Evolutionary conservation across 2,113 vertebrate species (phyloP).

Genomic region (Pyxicephalus adspersus): DNA sequence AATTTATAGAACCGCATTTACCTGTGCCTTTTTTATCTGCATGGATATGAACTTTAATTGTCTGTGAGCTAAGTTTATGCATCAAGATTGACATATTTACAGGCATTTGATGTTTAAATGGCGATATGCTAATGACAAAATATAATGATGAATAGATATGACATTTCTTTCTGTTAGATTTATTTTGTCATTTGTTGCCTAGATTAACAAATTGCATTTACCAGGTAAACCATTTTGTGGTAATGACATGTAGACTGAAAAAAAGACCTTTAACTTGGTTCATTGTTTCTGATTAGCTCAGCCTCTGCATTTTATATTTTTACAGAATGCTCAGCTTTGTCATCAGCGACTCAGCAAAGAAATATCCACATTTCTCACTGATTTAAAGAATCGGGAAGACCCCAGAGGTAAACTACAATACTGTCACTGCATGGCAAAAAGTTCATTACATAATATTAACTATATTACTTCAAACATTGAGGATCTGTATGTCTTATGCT

Average conservation of each 20-base stretch:
- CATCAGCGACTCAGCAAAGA: slow-evolving; percentile 84
- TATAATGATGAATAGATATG: neutral
- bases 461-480: too few species aligned
- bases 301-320: slow-evolving; percentile 56
- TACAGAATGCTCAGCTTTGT: slow-evolving; percentile 82
- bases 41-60: too few species aligned
- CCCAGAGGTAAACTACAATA: slow-evolving; percentile 77
- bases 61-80: too few species aligned
- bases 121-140: neutral
- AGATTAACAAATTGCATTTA: neutral
- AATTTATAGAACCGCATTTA: too few species aligned
- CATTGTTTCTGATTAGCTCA: neutral
- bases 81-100: too few species aligned
- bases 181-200: neutral
- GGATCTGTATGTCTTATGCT: too few species aligned
- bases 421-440: too few species aligned
- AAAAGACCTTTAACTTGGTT: neutral
- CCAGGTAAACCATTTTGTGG: neutral
- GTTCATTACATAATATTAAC: too few species aligned
- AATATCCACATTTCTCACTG: slow-evolving; percentile 78
- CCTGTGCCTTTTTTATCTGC: too few species aligned
- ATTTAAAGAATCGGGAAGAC: slow-evolving; percentile 76
- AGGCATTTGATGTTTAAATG: too few species aligned
- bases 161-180: neutral
- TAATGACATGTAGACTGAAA: too few species aligned